phyloP scores from a whole-genome alignment of 2,888 invertebrate species.

The Xestia rhomboidea region DNA sequence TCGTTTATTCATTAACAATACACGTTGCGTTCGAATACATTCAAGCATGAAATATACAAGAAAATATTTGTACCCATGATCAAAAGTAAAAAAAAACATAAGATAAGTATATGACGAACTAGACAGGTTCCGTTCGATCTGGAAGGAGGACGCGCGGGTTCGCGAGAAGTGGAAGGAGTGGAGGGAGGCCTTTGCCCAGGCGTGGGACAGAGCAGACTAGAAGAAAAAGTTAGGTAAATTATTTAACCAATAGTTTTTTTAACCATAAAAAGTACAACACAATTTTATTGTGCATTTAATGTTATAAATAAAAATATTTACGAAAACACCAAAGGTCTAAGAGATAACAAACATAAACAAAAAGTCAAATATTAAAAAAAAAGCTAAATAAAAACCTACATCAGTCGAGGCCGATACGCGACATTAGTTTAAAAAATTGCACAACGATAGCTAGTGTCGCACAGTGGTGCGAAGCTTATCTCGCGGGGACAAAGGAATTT shows the following conservation, averaged over 20 bases:
- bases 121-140: no score
- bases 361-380: constrained; percentile 12
- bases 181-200: no score
- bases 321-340: constrained; percentile 4
- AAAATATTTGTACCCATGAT: background rate
- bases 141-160: no score
- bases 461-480: constrained; percentile 80
- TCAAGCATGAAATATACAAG: background rate
- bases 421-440: constrained; percentile 72
- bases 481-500: constrained; percentile 84
- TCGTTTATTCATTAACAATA: background rate
- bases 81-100: background rate
- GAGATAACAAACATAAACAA: constrained; percentile 11
- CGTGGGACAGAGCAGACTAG: no score
- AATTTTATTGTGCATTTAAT: background rate
- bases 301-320: background rate
- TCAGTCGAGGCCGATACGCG: constrained; percentile 44
- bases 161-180: no score
- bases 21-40: background rate
- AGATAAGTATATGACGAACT: no score
- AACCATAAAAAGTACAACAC: background rate
- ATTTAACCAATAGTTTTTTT: background rate
- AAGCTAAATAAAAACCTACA: constrained; percentile 25
- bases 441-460: constrained; percentile 67
- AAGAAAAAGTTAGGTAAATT: background rate